Percentiles rank a stretch among this genome's conserved stretches.
Conservation (phyloP, 2,113 vertebrate genomes). For the Bungarus multicinctus region DNA sequence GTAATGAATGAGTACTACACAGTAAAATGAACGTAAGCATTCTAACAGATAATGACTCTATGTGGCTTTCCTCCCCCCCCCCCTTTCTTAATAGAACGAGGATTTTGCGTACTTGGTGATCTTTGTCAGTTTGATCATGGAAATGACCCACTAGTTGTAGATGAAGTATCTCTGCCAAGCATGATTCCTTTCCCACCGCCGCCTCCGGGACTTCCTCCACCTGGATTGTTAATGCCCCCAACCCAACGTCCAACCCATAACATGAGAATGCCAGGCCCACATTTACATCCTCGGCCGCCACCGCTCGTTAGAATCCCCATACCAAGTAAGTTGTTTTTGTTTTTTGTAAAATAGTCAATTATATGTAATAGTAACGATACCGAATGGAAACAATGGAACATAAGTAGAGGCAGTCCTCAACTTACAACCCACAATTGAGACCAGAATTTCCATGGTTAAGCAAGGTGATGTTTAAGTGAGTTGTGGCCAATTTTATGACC, state of each 20-base stretch:
- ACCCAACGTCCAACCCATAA: conserved; percentile 73
- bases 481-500: not conserved
- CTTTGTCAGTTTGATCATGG: conserved; percentile 95
- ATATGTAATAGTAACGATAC: accelerated
- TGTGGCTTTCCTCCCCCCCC: not conserved
- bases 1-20: not conserved
- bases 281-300: conserved; percentile 80
- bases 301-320: conserved; percentile 89
- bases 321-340: conserved; percentile 72
- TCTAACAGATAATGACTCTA: not conserved
- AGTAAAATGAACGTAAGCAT: not conserved
- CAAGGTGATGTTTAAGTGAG: not conserved
- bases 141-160: conserved; percentile 90
- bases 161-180: conserved; percentile 90
- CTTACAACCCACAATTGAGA: too few species aligned
- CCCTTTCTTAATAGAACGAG: conserved; percentile 81
- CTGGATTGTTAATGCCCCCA: conserved; percentile 79
- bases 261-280: conserved; percentile 81
- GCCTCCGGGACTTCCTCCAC: conserved; percentile 76
- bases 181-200: conserved; percentile 96
- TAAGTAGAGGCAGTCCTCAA: not conserved
- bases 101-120: conserved; percentile 95
- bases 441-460: not conserved
- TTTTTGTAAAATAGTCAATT: not conserved
- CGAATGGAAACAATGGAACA: not conserved